phyloP scores from a whole-genome alignment of 2,888 invertebrate genomes.

The Schizotus pectinicornis region DNA sequence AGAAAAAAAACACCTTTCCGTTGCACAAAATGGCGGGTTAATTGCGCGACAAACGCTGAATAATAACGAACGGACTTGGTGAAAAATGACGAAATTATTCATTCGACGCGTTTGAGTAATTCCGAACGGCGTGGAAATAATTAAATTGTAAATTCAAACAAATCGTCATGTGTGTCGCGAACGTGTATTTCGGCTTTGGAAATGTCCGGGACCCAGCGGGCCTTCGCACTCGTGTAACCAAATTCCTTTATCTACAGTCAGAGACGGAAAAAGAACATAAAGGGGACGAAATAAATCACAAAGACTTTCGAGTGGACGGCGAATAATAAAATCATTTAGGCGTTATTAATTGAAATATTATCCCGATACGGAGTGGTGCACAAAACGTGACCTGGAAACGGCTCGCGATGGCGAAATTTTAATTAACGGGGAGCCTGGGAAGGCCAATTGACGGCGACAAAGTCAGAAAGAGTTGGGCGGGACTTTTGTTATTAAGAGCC shows the following conservation, averaged over 20 bases:
- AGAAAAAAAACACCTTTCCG: slow-evolving; percentile 13
- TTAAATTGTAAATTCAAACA: slow-evolving; percentile 30
- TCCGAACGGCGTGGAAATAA: slow-evolving; percentile 17
- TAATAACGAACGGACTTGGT: slow-evolving; percentile 1
- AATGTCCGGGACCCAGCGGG: slow-evolving; percentile 24
- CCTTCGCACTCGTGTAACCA: slow-evolving; percentile 19
- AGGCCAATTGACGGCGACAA: slow-evolving; percentile 16
- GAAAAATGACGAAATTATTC: slow-evolving; percentile 29
- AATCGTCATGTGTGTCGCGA: slow-evolving; percentile 24
- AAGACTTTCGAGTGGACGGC: not conserved
- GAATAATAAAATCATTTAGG: slow-evolving; percentile 31
- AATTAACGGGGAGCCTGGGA: slow-evolving; percentile 29
- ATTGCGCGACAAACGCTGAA: not conserved
- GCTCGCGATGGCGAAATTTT: slow-evolving; percentile 23
- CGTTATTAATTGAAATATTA: slow-evolving; percentile 36
- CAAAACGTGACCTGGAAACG: slow-evolving; percentile 31
- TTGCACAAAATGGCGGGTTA: not conserved
- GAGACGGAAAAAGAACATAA: slow-evolving; percentile 2
- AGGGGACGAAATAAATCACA: slow-evolving; percentile 7
- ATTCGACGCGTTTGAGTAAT: slow-evolving; percentile 12
- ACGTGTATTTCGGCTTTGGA: slow-evolving; percentile 18
- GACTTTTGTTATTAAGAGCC: slow-evolving; percentile 15
- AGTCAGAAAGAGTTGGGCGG: slow-evolving; percentile 23
- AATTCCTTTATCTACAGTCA: slow-evolving; percentile 12
- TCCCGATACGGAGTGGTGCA: slow-evolving; percentile 18